These are phyloP conservation scores for Polydrusus cervinus DNA, from an alignment of 2,888 invertebrate species.

Conservation along the genomic window DNA sequence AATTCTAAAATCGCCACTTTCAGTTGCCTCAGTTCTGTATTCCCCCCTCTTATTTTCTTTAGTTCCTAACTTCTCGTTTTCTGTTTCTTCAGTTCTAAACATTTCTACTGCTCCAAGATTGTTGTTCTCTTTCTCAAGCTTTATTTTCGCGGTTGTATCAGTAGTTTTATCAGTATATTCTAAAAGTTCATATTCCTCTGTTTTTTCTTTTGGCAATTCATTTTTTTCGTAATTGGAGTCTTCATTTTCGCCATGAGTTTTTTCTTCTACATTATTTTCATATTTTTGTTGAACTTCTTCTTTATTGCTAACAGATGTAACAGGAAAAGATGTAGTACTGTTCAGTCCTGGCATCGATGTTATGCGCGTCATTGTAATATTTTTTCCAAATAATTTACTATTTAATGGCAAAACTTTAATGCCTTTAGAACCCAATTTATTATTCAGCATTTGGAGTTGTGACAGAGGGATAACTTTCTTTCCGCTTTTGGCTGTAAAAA, in stretches of 20 bases:
- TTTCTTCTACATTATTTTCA: background rate
- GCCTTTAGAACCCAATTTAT: conserved; percentile 63
- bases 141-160: background rate
- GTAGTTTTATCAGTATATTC: background rate
- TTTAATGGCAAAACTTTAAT: conserved; percentile 69
- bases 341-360: conserved; percentile 11
- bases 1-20: background rate
- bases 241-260: background rate
- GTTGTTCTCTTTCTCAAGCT: background rate
- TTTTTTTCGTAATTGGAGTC: background rate
- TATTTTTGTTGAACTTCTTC: background rate
- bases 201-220: background rate
- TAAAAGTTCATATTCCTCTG: background rate
- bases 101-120: background rate
- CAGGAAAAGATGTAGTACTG: conserved; percentile 13
- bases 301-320: background rate
- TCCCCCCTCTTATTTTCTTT: background rate
- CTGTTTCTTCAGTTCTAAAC: conserved; percentile 4
- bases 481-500: conserved; percentile 66
- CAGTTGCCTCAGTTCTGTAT: background rate
- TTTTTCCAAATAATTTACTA: conserved; percentile 67
- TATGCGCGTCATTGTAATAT: conserved; percentile 55
- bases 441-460: conserved; percentile 68
- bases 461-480: conserved; percentile 68
- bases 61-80: background rate